Evolutionary conservation across 2,113 vertebrate species (phyloP).

Genomic region (Lagenorhynchus albirostris): DNA sequence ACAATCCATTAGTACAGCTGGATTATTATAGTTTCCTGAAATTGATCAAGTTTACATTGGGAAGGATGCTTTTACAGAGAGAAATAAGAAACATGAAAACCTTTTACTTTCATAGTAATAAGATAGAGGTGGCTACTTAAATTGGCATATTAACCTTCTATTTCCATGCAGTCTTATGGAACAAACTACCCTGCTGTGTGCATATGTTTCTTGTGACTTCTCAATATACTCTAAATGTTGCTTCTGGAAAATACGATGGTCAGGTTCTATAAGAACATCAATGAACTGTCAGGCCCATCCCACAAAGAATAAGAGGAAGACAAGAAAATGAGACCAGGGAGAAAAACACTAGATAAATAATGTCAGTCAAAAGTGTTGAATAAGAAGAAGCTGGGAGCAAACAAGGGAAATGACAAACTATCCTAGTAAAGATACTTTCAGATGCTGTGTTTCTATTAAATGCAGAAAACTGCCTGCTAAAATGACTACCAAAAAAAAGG

Average conservation of each 20-base stretch:
- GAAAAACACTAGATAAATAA: slow-evolving; percentile 52
- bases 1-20: slow-evolving; percentile 15
- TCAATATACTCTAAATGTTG: background rate
- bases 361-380: background rate
- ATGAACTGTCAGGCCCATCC: background rate
- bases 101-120: slow-evolving; percentile 10
- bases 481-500: background rate
- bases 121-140: background rate
- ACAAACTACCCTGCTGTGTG: background rate
- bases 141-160: background rate
- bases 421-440: background rate
- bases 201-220: background rate
- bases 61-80: background rate
- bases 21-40: slow-evolving; percentile 10
- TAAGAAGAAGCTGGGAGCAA: background rate
- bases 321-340: slow-evolving; percentile 24
- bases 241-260: background rate
- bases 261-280: background rate
- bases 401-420: slow-evolving; percentile 40
- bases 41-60: background rate
- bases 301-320: slow-evolving; percentile 30
- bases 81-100: background rate
- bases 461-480: slow-evolving; percentile 50
- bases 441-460: slow-evolving; percentile 44
- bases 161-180: background rate